Evolutionary conservation across 1,140 invertebrate genomes (phyloP).

Genomic region (Stenopsyche tienmushanensis): DNA sequence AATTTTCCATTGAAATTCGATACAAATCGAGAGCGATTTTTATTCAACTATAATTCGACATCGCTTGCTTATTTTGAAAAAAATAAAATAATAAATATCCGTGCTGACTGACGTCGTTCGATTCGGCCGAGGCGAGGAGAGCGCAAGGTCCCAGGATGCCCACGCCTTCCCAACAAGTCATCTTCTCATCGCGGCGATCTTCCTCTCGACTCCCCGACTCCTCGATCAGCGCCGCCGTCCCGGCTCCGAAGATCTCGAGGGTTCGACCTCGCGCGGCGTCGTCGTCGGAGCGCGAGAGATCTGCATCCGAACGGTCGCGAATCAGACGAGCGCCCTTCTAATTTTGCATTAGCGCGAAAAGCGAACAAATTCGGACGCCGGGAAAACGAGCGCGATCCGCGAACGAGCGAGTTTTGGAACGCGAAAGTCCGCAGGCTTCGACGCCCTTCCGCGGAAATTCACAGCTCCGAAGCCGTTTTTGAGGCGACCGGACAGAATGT

Average conservation of each 20-base stretch:
- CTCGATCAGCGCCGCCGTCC: neutral
- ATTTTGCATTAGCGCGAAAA: too few relatives aligned
- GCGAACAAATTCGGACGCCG: too few relatives aligned
- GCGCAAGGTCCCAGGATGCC: constrained; percentile 55
- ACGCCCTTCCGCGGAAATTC: too few relatives aligned
- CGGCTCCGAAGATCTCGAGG: neutral
- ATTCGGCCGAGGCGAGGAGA: constrained; percentile 52
- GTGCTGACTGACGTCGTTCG: constrained; percentile 50
- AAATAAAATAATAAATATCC: constrained; percentile 19
- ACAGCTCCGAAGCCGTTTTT: too few relatives aligned
- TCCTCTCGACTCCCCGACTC: neutral
- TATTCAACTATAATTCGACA: too few relatives aligned
- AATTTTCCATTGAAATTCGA: too few relatives aligned
- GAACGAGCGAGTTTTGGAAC: too few relatives aligned
- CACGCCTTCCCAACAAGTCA: constrained; percentile 58
- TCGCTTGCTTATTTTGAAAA: neutral
- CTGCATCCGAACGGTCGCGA: neutral
- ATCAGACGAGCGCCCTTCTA: too few relatives aligned
- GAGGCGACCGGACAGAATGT: too few relatives aligned
- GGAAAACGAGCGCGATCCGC: too few relatives aligned
- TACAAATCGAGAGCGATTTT: too few relatives aligned
- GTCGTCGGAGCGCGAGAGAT: neutral
- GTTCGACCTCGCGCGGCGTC: neutral
- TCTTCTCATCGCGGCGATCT: constrained; percentile 40
- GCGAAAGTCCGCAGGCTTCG: too few relatives aligned